Evolutionary conservation across 2,888 invertebrate genomes (phyloP).

Genomic region (Anorthoa munda): DNA sequence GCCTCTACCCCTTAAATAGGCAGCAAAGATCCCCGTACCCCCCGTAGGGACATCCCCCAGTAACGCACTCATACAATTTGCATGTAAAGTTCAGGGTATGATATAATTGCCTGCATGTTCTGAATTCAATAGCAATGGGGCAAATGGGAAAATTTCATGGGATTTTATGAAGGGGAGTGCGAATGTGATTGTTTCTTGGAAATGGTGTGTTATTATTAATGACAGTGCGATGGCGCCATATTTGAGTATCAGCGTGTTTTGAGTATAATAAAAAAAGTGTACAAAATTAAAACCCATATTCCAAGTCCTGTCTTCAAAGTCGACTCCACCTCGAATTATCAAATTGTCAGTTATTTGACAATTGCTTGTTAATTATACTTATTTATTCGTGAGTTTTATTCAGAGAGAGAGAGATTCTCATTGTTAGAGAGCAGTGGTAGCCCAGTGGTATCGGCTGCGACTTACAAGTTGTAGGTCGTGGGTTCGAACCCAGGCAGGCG

Average conservation of each 20-base stretch:
- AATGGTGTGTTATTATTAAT: not conserved
- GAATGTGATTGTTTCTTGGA: slow-evolving; percentile 27
- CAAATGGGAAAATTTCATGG: slow-evolving; percentile 46
- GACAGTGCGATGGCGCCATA: not conserved
- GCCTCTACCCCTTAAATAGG: slow-evolving; percentile 59
- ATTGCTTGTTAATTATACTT: too few species aligned
- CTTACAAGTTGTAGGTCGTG: too few species aligned
- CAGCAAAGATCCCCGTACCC: slow-evolving; percentile 43
- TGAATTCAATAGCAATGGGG: slow-evolving; percentile 56
- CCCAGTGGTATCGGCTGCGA: too few species aligned
- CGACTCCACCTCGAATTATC: too few species aligned
- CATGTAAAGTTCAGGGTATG: slow-evolving; percentile 68
- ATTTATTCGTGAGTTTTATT: too few species aligned
- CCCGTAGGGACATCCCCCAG: slow-evolving; percentile 73
- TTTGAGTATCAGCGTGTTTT: not conserved
- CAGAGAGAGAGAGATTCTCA: too few species aligned
- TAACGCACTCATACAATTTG: slow-evolving; percentile 76
- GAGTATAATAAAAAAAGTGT: too few species aligned
- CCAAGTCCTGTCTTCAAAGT: too few species aligned
- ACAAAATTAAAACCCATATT: too few species aligned
- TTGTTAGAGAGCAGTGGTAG: too few species aligned
- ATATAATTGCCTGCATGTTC: slow-evolving; percentile 66
- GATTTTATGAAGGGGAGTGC: slow-evolving; percentile 38
- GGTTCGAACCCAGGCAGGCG: too few species aligned
- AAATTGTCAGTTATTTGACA: too few species aligned